Evolutionary conservation across 1,140 invertebrate species (phyloP).

Genomic region (Drosophila eugracilis): DNA sequence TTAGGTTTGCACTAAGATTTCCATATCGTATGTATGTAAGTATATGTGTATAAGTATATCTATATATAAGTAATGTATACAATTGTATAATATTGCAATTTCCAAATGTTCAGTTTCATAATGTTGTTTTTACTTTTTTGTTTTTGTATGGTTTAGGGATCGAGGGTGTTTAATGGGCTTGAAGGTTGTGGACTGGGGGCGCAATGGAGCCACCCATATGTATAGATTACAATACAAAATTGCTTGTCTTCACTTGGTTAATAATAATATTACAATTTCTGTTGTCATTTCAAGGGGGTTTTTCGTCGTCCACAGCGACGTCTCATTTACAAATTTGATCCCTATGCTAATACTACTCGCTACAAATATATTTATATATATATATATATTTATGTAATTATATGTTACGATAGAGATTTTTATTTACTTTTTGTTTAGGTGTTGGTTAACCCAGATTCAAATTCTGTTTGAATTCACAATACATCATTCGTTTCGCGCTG

Average conservation of each 20-base stretch:
- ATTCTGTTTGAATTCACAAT: slow-evolving; percentile 44
- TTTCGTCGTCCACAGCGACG: slow-evolving; percentile 56
- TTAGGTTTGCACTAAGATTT: slow-evolving; percentile 81
- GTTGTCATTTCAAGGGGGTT: slow-evolving; percentile 75
- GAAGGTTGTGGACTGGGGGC: slow-evolving; percentile 5
- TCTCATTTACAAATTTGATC: slow-evolving; percentile 62
- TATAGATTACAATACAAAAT: slow-evolving; percentile 71
- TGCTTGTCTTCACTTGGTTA: slow-evolving; percentile 75
- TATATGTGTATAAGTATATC: slow-evolving; percentile 52
- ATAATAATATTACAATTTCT: slow-evolving; percentile 79
- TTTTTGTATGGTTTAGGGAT: slow-evolving; percentile 30
- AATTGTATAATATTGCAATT: slow-evolving; percentile 82
- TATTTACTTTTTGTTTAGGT: slow-evolving; percentile 21
- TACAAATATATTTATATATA: slow-evolving; percentile 42
- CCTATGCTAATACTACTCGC: slow-evolving; percentile 41
- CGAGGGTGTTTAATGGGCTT: slow-evolving; percentile 10
- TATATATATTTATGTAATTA: slow-evolving; percentile 15
- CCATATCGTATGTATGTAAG: slow-evolving; percentile 57
- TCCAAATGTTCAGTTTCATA: slow-evolving; percentile 69
- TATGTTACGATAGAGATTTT: slow-evolving; percentile 51
- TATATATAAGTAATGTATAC: slow-evolving; percentile 73
- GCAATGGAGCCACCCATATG: slow-evolving; percentile 12
- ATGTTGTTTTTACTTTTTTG: slow-evolving; percentile 43
- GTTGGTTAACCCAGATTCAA: slow-evolving; percentile 43
- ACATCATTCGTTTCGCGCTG: slow-evolving; percentile 21